Percentiles rank a stretch among this genome's conserved stretches.
phyloP scores from a whole-genome alignment of 2,113 vertebrate genomes.

The Trochalopteron elliotii region DNA sequence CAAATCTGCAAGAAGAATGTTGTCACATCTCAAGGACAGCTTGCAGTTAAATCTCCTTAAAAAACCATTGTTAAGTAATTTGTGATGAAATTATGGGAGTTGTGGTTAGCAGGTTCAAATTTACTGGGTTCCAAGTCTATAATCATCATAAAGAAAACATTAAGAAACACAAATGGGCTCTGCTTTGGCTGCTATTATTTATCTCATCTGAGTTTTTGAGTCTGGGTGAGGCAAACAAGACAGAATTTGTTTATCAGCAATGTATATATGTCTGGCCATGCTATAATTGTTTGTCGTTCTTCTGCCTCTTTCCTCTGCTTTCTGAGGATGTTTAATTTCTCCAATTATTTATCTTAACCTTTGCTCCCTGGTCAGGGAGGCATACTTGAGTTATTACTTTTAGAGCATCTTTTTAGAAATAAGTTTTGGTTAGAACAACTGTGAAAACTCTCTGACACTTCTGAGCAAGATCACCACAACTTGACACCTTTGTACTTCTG shows the following conservation, averaged over 20 bases:
- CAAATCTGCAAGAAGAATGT: neutral
- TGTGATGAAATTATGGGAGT: neutral
- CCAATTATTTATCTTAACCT: neutral
- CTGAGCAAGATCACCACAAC: neutral
- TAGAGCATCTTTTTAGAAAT: neutral
- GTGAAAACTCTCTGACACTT: neutral
- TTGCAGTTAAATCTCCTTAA: neutral
- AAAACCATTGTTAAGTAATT: neutral
- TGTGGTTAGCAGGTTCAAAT: neutral
- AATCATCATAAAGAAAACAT: neutral
- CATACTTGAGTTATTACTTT: neutral
- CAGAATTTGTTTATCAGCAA: neutral
- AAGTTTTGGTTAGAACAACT: neutral
- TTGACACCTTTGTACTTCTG: neutral
- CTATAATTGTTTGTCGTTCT: neutral
- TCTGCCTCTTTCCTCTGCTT: neutral
- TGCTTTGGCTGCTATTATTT: neutral
- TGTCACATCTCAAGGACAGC: neutral
- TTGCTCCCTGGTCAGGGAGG: accelerated
- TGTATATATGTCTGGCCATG: neutral
- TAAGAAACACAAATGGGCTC: neutral
- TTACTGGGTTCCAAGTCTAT: neutral
- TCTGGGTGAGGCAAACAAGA: neutral
- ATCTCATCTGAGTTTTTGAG: neutral
- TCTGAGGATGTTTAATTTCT: neutral